Percentiles rank a stretch among this genome's conserved stretches.
Evolutionary conservation across 2,797 vertebrate genomes (phyloP).

Genomic region (Enteromius argenteus): DNA sequence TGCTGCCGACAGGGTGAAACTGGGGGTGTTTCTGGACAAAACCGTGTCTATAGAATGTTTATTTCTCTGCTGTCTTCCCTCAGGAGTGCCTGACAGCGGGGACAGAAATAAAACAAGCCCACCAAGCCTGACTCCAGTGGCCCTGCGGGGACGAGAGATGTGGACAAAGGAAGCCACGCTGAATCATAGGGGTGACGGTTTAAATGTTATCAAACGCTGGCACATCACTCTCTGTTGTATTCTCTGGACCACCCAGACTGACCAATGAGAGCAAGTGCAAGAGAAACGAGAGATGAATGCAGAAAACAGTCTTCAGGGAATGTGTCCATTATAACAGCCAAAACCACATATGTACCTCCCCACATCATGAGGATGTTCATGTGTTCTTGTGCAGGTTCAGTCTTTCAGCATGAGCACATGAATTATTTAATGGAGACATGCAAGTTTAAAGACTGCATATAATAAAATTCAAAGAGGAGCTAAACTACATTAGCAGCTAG

Average conservation of each 20-base stretch:
- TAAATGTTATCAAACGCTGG: slow-evolving; percentile 46
- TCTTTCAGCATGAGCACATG: background rate
- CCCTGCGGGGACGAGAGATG: slow-evolving; percentile 15
- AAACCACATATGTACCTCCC: slow-evolving; percentile 1
- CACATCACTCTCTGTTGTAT: slow-evolving; percentile 27
- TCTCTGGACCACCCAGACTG: background rate
- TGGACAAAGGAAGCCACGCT: slow-evolving; percentile 25
- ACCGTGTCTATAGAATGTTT: slow-evolving; percentile 15
- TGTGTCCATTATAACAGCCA: background rate
- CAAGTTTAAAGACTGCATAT: background rate
- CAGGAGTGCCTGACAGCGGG: background rate
- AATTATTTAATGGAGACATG: background rate
- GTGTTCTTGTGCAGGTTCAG: background rate
- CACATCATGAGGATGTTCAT: background rate
- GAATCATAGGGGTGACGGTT: slow-evolving; percentile 33
- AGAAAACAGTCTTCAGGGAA: slow-evolving; percentile 1
- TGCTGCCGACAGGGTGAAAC: background rate
- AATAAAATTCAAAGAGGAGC: background rate
- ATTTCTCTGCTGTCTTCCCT: slow-evolving; percentile 21
- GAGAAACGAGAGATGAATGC: background rate
- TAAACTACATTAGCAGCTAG: background rate
- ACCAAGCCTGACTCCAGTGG: slow-evolving; percentile 11
- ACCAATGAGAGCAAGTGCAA: background rate
- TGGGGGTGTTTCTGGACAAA: background rate
- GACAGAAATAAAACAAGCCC: slow-evolving; percentile 35